These are phyloP conservation scores for Hydrophis major DNA, from an alignment of 2,797 vertebrate genomes.

Conservation along the genomic window DNA sequence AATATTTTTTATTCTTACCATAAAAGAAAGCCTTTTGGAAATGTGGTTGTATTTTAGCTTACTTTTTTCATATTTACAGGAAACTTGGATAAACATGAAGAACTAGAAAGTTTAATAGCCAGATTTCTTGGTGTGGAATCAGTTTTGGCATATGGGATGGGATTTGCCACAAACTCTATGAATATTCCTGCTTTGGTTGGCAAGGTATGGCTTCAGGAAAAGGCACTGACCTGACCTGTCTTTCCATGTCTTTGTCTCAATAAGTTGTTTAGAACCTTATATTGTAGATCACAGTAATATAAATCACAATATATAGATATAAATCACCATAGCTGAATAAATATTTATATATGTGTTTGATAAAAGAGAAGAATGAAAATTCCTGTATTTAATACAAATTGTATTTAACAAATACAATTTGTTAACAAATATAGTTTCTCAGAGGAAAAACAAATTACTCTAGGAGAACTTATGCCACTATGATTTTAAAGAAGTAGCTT, in stretches of 20 bases:
- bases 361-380: background rate
- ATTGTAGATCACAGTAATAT: background rate
- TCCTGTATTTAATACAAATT: background rate
- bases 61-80: slow-evolving; percentile 72
- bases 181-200: slow-evolving; percentile 94
- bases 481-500: background rate
- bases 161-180: slow-evolving; percentile 98
- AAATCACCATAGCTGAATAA: background rate
- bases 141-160: slow-evolving; percentile 94
- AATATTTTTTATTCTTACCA: background rate
- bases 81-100: slow-evolving; percentile 91
- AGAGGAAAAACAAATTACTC: background rate
- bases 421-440: background rate
- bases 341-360: background rate
- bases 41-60: background rate
- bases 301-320: background rate
- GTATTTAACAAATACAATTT: background rate
- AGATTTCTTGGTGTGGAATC: slow-evolving; percentile 93
- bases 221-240: background rate
- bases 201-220: slow-evolving; percentile 77
- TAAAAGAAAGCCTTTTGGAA: background rate
- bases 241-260: background rate
- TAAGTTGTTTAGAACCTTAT: background rate
- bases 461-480: background rate
- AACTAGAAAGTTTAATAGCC: slow-evolving; percentile 87